These are phyloP conservation scores for Holothuria leucospilota DNA, from an alignment of 53 echinoderm and acorn worm genomes.

Conservation along the genomic window DNA sequence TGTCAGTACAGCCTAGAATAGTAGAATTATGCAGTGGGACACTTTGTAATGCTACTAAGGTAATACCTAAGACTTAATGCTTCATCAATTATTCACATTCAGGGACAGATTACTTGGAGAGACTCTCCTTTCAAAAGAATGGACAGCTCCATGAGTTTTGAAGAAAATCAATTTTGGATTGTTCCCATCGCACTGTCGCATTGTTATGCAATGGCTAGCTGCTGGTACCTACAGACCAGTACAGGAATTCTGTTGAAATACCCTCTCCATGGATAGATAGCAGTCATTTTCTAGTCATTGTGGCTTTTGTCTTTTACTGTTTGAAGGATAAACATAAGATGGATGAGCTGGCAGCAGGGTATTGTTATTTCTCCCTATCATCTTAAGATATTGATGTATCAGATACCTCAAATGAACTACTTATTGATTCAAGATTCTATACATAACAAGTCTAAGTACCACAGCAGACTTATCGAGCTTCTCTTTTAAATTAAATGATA, in stretches of 20 bases:
- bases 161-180: conserved; percentile 19
- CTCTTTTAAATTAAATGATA: too few relatives aligned
- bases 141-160: not conserved
- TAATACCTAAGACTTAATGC: too few relatives aligned
- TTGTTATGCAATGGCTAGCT: not conserved
- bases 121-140: not conserved
- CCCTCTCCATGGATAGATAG: not conserved
- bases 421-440: not conserved
- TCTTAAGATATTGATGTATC: conserved; percentile 31
- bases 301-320: not conserved
- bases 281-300: not conserved
- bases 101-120: not conserved
- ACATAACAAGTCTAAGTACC: too few relatives aligned
- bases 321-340: conserved; percentile 25
- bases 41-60: too few relatives aligned
- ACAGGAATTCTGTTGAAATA: not conserved
- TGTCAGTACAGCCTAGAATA: too few relatives aligned
- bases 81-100: conserved; percentile 25
- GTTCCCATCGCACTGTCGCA: not conserved
- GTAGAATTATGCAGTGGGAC: too few relatives aligned
- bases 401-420: not conserved
- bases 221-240: conserved; percentile 4
- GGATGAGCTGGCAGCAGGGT: not conserved
- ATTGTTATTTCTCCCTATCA: conserved; percentile 21
- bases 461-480: too few relatives aligned